Conservation (phyloP, 2,113 vertebrate species). For the Bostrychus sinensis region DNA sequence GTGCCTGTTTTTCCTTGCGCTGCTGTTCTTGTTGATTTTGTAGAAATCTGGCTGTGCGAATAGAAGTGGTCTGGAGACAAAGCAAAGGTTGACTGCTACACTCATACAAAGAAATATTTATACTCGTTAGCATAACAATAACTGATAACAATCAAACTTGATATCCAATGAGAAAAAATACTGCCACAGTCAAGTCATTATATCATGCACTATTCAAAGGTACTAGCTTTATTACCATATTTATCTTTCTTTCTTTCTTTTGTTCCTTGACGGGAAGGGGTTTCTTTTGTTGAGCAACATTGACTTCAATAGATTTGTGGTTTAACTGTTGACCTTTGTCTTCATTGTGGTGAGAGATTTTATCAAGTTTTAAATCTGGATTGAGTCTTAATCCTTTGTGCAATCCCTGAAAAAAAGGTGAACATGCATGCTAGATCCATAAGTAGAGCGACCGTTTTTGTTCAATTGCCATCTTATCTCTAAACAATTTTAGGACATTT, state of each 20-base stretch:
- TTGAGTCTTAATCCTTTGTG: conserved; percentile 77
- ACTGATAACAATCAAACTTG: conserved; percentile 42
- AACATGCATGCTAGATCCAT: conserved; percentile 1
- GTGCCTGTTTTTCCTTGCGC: conserved; percentile 80
- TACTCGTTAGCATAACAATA: conserved; percentile 41
- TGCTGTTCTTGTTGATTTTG: conserved; percentile 58
- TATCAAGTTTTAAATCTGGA: conserved; percentile 79
- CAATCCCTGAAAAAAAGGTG: conserved; percentile 76
- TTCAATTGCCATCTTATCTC: background rate
- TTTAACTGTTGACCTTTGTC: conserved; percentile 62
- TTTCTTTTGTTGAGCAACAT: conserved; percentile 69
- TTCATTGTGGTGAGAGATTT: conserved; percentile 80
- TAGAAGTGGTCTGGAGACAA: conserved; percentile 68
- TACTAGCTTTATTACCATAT: conserved; percentile 73
- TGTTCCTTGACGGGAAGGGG: conserved; percentile 74
- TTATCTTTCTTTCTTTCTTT: conserved; percentile 67
- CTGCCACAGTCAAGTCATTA: too few relatives aligned
- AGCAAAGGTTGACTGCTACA: background rate
- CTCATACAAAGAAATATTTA: too few relatives aligned
- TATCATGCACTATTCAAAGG: too few relatives aligned
- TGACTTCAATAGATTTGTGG: conserved; percentile 52
- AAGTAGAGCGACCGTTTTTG: background rate
- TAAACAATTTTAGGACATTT: too few relatives aligned
- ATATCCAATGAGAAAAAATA: background rate
- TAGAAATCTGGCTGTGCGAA: conserved; percentile 52